These are phyloP conservation scores for Xenopus petersii DNA, from an alignment of 2,797 vertebrate species.

Conservation along the genomic window DNA sequence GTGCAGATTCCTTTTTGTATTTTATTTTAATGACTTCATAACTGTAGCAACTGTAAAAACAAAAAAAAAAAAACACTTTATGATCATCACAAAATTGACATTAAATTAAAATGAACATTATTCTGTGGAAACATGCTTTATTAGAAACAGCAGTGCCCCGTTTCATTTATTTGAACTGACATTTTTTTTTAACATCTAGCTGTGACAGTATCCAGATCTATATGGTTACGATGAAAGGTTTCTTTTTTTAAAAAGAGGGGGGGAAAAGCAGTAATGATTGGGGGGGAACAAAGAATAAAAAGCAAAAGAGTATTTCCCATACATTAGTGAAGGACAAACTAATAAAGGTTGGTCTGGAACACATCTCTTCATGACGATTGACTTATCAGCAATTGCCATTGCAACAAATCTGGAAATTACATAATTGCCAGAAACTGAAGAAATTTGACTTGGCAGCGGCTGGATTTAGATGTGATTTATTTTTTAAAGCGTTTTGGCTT, in stretches of 20 bases:
- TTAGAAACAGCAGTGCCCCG: conserved; percentile 68
- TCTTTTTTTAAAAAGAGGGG: conserved; percentile 58
- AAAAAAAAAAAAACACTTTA: too few relatives aligned
- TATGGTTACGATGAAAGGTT: conserved; percentile 75
- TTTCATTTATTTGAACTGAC: conserved; percentile 69
- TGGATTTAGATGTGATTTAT: conserved; percentile 75
- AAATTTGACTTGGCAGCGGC: conserved; percentile 79
- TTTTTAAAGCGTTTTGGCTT: conserved; percentile 73
- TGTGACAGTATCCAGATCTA: conserved; percentile 76
- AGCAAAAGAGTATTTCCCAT: conserved; percentile 61
- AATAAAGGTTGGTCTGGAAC: conserved; percentile 76
- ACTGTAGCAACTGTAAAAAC: too few relatives aligned
- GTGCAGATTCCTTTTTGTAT: too few relatives aligned
- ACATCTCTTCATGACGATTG: conserved; percentile 72
- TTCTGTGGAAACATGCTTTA: conserved; percentile 64
- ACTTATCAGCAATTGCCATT: conserved; percentile 76
- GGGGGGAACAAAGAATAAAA: conserved; percentile 17
- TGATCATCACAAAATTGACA: neutral
- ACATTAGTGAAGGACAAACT: conserved; percentile 70
- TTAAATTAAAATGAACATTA: conserved; percentile 17
- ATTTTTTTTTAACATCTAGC: conserved; percentile 59
- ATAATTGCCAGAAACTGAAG: conserved; percentile 77
- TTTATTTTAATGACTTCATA: too few relatives aligned
- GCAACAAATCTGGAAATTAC: conserved; percentile 77
- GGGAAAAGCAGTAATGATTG: conserved; percentile 61